Evolutionary conservation across 2,113 vertebrate genomes (phyloP).

Genomic region (Ifrita kowaldi): DNA sequence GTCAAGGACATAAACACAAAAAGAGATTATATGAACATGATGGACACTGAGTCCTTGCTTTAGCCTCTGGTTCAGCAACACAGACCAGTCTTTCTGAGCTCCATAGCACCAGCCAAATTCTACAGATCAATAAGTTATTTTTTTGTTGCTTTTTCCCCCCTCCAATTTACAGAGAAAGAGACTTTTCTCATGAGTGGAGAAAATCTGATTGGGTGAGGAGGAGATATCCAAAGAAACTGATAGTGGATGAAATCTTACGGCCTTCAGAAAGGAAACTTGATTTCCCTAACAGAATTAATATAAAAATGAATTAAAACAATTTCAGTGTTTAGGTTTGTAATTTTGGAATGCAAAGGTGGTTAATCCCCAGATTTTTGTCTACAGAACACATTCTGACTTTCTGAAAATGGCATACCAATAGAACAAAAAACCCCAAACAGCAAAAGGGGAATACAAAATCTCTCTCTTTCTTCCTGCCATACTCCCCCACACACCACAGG

Average conservation of each 20-base stretch:
- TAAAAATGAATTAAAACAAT: background rate
- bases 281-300: background rate
- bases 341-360: background rate
- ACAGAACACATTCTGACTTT: background rate
- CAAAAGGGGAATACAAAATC: background rate
- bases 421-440: background rate
- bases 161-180: background rate
- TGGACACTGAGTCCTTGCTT: accelerated
- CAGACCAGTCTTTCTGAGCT: accelerated
- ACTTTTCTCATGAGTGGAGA: background rate
- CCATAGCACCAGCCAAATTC: background rate
- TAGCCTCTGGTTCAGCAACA: background rate
- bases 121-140: background rate
- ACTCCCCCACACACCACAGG: accelerated
- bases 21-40: background rate
- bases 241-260: background rate
- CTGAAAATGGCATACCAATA: background rate
- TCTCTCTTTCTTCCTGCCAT: background rate
- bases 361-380: background rate
- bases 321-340: background rate
- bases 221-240: background rate
- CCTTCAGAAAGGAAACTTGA: background rate
- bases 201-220: background rate
- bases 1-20: background rate
- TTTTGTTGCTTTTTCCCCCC: background rate